Conservation (phyloP, 92 coral and sea anemone species). For the Micromussa lordhowensis region DNA sequence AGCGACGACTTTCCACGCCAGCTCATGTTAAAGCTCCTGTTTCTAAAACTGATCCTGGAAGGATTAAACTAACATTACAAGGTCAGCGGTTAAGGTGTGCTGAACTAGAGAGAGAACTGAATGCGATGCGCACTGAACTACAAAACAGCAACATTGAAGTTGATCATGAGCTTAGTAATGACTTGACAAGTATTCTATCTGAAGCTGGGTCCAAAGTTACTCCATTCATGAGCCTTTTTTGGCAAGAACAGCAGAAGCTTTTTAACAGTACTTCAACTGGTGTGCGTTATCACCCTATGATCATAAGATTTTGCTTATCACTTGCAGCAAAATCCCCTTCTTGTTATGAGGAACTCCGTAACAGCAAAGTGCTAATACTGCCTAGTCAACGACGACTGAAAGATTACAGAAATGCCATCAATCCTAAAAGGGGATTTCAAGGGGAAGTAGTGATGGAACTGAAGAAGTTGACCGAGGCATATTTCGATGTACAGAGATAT, state of each 20-base stretch:
- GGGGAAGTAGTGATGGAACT: constrained; percentile 46
- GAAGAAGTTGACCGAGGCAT: constrained; percentile 49
- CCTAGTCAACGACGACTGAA: constrained; percentile 62
- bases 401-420: constrained; percentile 60
- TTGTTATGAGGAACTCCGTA: constrained; percentile 67
- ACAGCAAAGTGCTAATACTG: constrained; percentile 64
- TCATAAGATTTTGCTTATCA: constrained; percentile 68
- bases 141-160: constrained; percentile 47
- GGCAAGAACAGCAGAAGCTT: constrained; percentile 63
- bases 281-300: constrained; percentile 72
- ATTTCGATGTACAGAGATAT: constrained; percentile 68
- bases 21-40: constrained; percentile 62
- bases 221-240: constrained; percentile 36
- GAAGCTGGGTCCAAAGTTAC: constrained; percentile 29
- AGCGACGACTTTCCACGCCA: constrained; percentile 37
- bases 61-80: constrained; percentile 65
- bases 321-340: constrained; percentile 73
- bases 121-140: constrained; percentile 20
- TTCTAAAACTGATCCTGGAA: constrained; percentile 57
- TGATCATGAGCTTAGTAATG: constrained; percentile 55
- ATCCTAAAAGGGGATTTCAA: constrained; percentile 67
- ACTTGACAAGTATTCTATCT: constrained; percentile 42
- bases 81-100: constrained; percentile 61
- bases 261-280: constrained; percentile 54
- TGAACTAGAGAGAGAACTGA: too few species aligned